A percentile compares a stretch with the other conserved stretches of the same genome.
These are phyloP conservation scores for Trematomus loennbergii DNA, from an alignment of 2,113 vertebrate genomes.

Conservation along the genomic window DNA sequence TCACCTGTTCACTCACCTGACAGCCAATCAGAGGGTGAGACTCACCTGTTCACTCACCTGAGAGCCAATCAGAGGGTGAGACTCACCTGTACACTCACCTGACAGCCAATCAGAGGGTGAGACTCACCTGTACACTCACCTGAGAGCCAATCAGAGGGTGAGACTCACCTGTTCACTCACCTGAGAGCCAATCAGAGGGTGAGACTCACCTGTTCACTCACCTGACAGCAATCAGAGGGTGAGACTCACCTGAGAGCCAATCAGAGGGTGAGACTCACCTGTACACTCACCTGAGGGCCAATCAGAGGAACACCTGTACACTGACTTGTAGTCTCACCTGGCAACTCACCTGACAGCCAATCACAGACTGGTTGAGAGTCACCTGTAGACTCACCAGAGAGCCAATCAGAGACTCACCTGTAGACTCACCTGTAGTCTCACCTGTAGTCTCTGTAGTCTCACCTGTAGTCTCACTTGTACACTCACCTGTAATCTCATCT, in stretches of 20 bases:
- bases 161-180: conserved; percentile 58
- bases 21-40: conserved; percentile 88
- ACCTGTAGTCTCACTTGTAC: neutral
- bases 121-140: conserved; percentile 25
- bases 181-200: conserved; percentile 88
- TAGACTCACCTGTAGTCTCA: conserved; percentile 3
- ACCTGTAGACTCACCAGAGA: neutral
- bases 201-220: no score
- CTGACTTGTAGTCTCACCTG: no score
- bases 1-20: conserved; percentile 71
- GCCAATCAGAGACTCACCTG: conserved; percentile 18
- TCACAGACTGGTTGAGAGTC: neutral
- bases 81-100: conserved; percentile 61
- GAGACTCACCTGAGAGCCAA: conserved; percentile 45
- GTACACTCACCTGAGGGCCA: neutral
- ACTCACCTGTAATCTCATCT: no score
- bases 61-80: no score
- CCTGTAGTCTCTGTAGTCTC: conserved; percentile 3
- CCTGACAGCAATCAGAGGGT: no score
- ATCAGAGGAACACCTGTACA: conserved; percentile 85
- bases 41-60: conserved; percentile 6
- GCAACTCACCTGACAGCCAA: neutral
- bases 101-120: conserved; percentile 87
- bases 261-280: conserved; percentile 87
- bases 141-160: no score